Conservation (phyloP, 2,888 invertebrate species). For the Drosophila putrida region DNA sequence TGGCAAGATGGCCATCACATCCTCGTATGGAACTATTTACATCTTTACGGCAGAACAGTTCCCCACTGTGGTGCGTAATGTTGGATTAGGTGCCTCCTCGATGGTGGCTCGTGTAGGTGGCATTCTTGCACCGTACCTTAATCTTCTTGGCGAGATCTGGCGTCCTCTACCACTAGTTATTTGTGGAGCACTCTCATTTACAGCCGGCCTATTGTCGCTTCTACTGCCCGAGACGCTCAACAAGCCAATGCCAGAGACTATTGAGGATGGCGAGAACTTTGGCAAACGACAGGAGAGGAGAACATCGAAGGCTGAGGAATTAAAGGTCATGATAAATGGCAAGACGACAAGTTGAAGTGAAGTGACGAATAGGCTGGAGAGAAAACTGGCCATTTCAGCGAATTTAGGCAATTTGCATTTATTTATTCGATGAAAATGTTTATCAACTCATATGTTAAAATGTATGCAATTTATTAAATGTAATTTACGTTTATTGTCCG, state of each 20-base stretch:
- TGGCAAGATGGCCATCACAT: constrained; percentile 90
- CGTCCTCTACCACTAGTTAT: constrained; percentile 90
- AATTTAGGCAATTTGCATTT: constrained; percentile 70
- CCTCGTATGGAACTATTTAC: constrained; percentile 91
- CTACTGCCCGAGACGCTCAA: constrained; percentile 93
- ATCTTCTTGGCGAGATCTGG: constrained; percentile 88
- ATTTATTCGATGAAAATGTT: constrained; percentile 44
- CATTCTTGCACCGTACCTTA: constrained; percentile 90
- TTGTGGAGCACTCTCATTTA: constrained; percentile 90
- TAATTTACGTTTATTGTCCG: constrained; percentile 34
- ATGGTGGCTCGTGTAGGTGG: constrained; percentile 94
- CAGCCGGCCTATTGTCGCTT: constrained; percentile 90
- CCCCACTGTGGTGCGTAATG: constrained; percentile 92
- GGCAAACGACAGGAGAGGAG: constrained; percentile 84
- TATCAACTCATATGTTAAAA: constrained; percentile 42
- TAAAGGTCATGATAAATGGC: constrained; percentile 66
- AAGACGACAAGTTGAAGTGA: constrained; percentile 14
- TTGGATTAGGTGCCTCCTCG: constrained; percentile 94
- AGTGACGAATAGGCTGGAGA: constrained; percentile 5
- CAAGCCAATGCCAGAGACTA: constrained; percentile 91
- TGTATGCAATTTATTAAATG: constrained; percentile 35
- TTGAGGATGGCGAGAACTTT: constrained; percentile 91
- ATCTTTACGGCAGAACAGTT: constrained; percentile 91
- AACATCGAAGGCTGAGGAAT: constrained; percentile 57
- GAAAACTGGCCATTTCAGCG: constrained; percentile 23